A percentile compares a stretch with the other conserved stretches of the same genome.
phyloP scores from a whole-genome alignment of 1,140 invertebrate species.

The Thaumetopoea pityocampa region DNA sequence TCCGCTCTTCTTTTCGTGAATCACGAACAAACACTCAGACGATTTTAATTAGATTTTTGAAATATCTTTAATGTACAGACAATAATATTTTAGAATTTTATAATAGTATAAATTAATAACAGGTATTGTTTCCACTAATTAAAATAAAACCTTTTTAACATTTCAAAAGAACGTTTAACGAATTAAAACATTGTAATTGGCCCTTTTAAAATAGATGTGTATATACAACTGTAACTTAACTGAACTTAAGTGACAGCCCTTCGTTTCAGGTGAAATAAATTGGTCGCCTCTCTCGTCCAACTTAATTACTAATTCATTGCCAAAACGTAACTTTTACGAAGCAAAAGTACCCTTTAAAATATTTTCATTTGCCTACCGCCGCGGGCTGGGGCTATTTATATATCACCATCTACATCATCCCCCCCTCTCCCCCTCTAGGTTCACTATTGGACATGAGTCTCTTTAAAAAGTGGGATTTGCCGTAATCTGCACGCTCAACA shows the following conservation, averaged over 20 bases:
- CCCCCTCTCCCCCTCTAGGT: neutral
- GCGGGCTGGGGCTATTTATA: constrained; percentile 2
- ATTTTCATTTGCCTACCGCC: constrained; percentile 22
- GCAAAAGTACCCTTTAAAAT: constrained; percentile 45
- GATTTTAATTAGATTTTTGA: too few relatives aligned
- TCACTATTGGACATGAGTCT: too few relatives aligned
- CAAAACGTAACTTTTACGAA: constrained; percentile 43
- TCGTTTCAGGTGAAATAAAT: constrained; percentile 45
- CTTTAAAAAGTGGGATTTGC: too few relatives aligned
- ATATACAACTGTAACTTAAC: constrained; percentile 35
- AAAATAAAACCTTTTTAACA: too few relatives aligned
- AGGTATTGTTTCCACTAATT: too few relatives aligned
- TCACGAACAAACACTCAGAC: too few relatives aligned
- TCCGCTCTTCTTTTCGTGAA: too few relatives aligned
- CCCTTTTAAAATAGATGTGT: constrained; percentile 23
- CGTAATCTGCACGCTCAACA: too few relatives aligned
- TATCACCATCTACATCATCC: constrained; percentile 1
- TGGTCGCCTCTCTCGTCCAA: constrained; percentile 30
- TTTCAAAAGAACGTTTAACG: neutral
- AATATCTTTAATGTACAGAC: too few relatives aligned
- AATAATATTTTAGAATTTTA: too few relatives aligned
- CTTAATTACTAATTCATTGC: constrained; percentile 52
- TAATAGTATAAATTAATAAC: too few relatives aligned
- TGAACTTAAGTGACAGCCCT: constrained; percentile 32
- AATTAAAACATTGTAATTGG: constrained; percentile 8